phyloP scores from a whole-genome alignment of 2,888 invertebrate species.

The Zygaena filipendulae region DNA sequence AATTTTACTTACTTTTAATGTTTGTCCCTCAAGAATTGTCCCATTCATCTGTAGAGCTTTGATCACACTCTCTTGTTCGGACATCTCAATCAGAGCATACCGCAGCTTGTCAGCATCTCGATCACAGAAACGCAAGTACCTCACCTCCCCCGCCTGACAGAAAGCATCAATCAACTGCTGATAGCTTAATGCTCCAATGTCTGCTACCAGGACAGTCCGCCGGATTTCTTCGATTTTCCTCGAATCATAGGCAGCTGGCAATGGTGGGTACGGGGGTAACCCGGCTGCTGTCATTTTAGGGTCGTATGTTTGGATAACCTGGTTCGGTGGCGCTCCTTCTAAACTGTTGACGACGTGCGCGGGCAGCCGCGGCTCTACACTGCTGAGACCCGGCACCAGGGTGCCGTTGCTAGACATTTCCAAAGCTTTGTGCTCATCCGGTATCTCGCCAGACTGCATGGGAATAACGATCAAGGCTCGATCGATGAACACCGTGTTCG shows the following conservation, averaged over 20 bases:
- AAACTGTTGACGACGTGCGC: conserved; percentile 90
- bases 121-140: conserved; percentile 93
- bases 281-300: conserved; percentile 85
- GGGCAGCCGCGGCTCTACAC: conserved; percentile 88
- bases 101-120: conserved; percentile 79
- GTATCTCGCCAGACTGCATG: conserved; percentile 88
- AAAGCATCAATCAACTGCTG: conserved; percentile 93
- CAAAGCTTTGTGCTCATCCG: conserved; percentile 94
- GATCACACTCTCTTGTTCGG: conserved; percentile 89
- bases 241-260: conserved; percentile 89
- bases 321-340: conserved; percentile 84
- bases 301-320: conserved; percentile 90
- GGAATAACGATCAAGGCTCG: conserved; percentile 96
- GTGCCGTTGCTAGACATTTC: conserved; percentile 93
- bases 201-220: conserved; percentile 88
- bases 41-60: conserved; percentile 89
- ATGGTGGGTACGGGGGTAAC: conserved; percentile 89
- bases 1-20: conserved; percentile 58
- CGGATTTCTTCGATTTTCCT: conserved; percentile 95
- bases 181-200: conserved; percentile 78
- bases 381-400: conserved; percentile 85
- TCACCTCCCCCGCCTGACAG: conserved; percentile 89
- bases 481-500: conserved; percentile 99
- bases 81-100: conserved; percentile 92
- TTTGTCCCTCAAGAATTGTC: conserved; percentile 76